A percentile compares a stretch with the other conserved stretches of the same genome.
Evolutionary conservation across 1,140 invertebrate species (phyloP).

Genomic region (Anastatus disparis): DNA sequence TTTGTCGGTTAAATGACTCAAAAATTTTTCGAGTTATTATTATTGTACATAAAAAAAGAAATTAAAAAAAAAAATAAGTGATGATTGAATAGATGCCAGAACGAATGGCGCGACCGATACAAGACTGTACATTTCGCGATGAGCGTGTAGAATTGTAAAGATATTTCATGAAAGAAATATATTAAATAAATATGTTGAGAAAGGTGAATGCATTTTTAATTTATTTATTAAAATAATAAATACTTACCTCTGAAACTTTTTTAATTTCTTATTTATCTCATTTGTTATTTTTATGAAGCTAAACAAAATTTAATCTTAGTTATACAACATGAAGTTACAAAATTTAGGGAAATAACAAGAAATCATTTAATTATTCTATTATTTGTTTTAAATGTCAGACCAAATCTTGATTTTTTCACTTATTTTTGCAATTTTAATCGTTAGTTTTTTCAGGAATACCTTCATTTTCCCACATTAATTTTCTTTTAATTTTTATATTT

Average conservation of each 20-base stretch:
- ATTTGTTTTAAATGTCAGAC: too few relatives aligned
- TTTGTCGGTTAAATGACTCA: not conserved
- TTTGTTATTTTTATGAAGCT: too few relatives aligned
- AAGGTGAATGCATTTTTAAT: too few relatives aligned
- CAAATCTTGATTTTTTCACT: too few relatives aligned
- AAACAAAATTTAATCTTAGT: too few relatives aligned
- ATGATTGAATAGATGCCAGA: conserved; percentile 9
- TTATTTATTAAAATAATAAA: not conserved
- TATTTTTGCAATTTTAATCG: too few relatives aligned
- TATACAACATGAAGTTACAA: too few relatives aligned
- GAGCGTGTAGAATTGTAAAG: conserved; percentile 23
- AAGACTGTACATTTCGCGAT: conserved; percentile 30
- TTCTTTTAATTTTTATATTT: too few relatives aligned
- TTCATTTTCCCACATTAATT: too few relatives aligned
- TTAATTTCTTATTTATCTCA: not conserved
- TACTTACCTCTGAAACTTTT: not conserved
- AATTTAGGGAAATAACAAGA: too few relatives aligned
- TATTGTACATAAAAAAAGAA: conserved; percentile 38
- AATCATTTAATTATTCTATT: too few relatives aligned
- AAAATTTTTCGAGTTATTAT: not conserved
- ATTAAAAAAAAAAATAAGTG: not conserved
- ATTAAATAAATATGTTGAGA: conserved; percentile 30
- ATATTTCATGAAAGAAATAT: conserved; percentile 16
- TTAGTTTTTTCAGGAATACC: too few relatives aligned
- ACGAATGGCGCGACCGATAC: not conserved